Evolutionary conservation across 1,140 invertebrate species (phyloP).

Genomic region (Anastrepha ludens): DNA sequence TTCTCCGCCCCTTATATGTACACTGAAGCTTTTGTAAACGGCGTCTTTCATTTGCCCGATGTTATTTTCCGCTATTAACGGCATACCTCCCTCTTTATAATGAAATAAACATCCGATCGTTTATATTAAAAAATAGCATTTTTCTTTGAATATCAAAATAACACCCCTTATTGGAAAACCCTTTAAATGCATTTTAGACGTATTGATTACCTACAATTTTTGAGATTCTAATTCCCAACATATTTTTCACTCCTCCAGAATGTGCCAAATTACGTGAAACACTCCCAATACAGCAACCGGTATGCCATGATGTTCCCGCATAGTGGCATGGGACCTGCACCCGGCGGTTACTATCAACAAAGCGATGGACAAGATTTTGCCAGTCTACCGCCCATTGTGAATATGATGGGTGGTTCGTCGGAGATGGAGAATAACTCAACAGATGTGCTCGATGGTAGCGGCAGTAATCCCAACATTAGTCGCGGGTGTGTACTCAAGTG

Average conservation of each 20-base stretch:
- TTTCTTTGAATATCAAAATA: too few species aligned
- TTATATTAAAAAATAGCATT: too few species aligned
- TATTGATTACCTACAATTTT: too few species aligned
- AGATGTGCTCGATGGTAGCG: conserved; percentile 70
- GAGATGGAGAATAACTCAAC: conserved; percentile 69
- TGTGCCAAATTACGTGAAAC: conserved; percentile 61
- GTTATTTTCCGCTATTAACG: too few species aligned
- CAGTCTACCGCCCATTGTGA: conserved; percentile 70
- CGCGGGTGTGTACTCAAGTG: conserved; percentile 61
- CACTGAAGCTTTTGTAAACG: too few species aligned
- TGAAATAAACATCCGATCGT: too few species aligned
- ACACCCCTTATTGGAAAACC: too few species aligned
- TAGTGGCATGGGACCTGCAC: conserved; percentile 53
- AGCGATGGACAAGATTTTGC: conserved; percentile 70
- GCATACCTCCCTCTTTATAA: too few species aligned
- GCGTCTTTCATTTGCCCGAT: too few species aligned
- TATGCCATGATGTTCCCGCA: conserved; percentile 69
- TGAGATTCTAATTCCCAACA: too few species aligned
- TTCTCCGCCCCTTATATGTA: too few species aligned
- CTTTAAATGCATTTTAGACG: too few species aligned
- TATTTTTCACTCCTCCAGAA: conserved; percentile 31
- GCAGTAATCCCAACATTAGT: conserved; percentile 69
- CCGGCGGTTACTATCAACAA: conserved; percentile 55
- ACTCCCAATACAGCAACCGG: conserved; percentile 66
- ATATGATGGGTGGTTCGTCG: conserved; percentile 68